Percentiles rank a stretch among this genome's conserved stretches.
Conservation (phyloP, 2,888 invertebrate genomes). For the Leptinotarsa peninsularis region DNA sequence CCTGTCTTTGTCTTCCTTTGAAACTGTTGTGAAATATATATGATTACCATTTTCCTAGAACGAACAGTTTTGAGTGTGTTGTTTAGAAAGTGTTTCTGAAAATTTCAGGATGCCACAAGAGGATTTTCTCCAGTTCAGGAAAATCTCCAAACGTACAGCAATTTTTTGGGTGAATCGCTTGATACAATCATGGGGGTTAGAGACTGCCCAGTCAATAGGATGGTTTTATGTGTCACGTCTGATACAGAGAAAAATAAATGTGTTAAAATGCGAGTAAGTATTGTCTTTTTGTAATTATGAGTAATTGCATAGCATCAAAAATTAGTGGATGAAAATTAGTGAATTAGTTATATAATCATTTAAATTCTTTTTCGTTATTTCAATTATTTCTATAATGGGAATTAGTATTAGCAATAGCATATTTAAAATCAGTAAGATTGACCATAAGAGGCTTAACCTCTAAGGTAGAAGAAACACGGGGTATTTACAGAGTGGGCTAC, state of each 20-base stretch:
- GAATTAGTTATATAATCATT: too few relatives aligned
- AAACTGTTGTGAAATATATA: too few relatives aligned
- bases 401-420: too few relatives aligned
- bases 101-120: slow-evolving; percentile 77
- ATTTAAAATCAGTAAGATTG: too few relatives aligned
- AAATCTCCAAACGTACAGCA: slow-evolving; percentile 80
- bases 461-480: too few relatives aligned
- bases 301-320: too few relatives aligned
- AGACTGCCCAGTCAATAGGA: slow-evolving; percentile 86
- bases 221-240: slow-evolving; percentile 92
- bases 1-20: too few relatives aligned
- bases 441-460: too few relatives aligned
- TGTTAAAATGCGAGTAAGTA: slow-evolving; percentile 85
- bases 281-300: slow-evolving; percentile 1
- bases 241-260: slow-evolving; percentile 92
- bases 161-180: slow-evolving; percentile 77
- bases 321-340: too few relatives aligned
- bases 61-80: not conserved
- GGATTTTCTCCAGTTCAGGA: slow-evolving; percentile 76
- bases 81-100: slow-evolving; percentile 1
- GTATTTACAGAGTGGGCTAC: too few relatives aligned
- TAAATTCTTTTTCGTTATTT: too few relatives aligned
- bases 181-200: slow-evolving; percentile 80
- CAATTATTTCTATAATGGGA: too few relatives aligned
- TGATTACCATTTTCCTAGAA: not conserved